These are phyloP conservation scores for Hedychridium roseum DNA, from an alignment of 2,888 invertebrate species.

Conservation along the genomic window DNA sequence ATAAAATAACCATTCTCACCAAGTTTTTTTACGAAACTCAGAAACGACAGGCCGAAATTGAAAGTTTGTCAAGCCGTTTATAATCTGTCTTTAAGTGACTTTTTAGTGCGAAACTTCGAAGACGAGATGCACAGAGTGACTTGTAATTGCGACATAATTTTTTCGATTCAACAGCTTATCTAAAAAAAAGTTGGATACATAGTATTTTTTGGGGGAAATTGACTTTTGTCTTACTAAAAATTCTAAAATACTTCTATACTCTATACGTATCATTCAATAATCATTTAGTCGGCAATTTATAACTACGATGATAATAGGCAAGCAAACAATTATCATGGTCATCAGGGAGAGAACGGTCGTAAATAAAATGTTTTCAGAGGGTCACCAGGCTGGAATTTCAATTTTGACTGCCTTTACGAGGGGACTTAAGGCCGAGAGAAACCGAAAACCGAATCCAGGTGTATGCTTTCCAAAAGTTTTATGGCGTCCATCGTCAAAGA, in stretches of 20 bases:
- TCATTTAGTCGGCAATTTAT: constrained; percentile 25
- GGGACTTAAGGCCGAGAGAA: constrained; percentile 32
- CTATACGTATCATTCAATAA: neutral
- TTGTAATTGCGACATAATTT: too few relatives aligned
- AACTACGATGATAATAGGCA: constrained; percentile 23
- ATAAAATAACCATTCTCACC: too few relatives aligned
- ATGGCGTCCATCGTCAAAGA: constrained; percentile 31
- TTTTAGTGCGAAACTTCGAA: neutral
- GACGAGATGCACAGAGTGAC: too few relatives aligned
- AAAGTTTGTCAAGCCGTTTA: too few relatives aligned
- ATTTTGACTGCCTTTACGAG: constrained; percentile 35
- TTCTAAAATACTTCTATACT: too few relatives aligned
- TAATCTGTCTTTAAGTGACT: neutral
- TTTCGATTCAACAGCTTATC: too few relatives aligned
- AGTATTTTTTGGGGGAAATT: too few relatives aligned
- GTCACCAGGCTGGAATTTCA: constrained; percentile 21
- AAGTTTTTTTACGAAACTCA: too few relatives aligned
- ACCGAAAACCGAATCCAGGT: constrained; percentile 35
- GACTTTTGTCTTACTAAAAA: too few relatives aligned
- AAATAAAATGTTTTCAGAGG: constrained; percentile 24
- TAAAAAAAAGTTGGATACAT: too few relatives aligned
- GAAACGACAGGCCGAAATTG: too few relatives aligned
- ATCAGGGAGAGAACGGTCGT: constrained; percentile 19
- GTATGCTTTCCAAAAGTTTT: constrained; percentile 36
- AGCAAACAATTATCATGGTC: constrained; percentile 27